Percentiles rank a stretch among this genome's conserved stretches.
phyloP scores from a whole-genome alignment of 2,113 vertebrate genomes.

The Prionailurus bengalensis region DNA sequence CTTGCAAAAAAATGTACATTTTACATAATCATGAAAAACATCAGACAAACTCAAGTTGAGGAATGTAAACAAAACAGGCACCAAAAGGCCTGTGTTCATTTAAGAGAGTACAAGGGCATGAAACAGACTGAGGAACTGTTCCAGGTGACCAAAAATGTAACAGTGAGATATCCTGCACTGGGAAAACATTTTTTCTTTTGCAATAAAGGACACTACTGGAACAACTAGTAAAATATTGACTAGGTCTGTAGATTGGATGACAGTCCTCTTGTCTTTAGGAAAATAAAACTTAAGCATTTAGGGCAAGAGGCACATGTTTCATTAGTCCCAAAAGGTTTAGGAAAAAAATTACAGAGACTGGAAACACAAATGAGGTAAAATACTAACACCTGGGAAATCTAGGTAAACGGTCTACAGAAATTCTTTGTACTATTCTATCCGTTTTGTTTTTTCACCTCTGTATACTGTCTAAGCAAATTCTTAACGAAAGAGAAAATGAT shows the following conservation, averaged over 20 bases:
- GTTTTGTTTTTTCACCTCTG: neutral
- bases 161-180: neutral
- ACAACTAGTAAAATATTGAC: neutral
- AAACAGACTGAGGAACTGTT: neutral
- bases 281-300: constrained; percentile 6
- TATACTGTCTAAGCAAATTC: neutral
- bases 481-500: neutral
- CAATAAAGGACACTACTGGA: neutral
- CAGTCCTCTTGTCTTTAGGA: neutral
- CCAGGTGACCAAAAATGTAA: neutral
- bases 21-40: neutral
- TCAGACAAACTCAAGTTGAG: neutral
- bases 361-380: neutral
- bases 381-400: neutral
- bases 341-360: neutral
- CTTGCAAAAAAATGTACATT: neutral
- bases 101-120: neutral
- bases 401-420: neutral
- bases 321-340: neutral
- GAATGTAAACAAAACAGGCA: neutral
- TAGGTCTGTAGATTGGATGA: neutral
- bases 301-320: neutral
- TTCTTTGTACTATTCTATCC: neutral
- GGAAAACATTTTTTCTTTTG: neutral
- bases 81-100: neutral